Base-by-base conservation (phyloP, 2,888 invertebrate species). In the Anagyrus pseudococci region DNA sequence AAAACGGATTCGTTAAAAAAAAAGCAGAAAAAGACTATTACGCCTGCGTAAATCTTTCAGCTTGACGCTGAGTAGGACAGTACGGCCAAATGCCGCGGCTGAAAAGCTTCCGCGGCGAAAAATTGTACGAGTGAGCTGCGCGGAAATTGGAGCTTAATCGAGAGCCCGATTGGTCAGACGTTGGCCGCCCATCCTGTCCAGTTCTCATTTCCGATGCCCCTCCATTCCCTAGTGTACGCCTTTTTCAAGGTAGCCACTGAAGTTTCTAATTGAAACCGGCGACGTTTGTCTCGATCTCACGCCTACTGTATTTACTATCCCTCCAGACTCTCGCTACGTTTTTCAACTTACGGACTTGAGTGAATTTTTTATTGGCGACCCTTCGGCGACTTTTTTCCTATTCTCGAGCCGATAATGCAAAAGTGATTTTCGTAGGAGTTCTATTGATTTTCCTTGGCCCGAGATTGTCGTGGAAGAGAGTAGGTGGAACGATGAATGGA, bases 181-280 rank as follows among this genome's bases (percentile, higher is more conserved):
- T 10, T 15, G 19, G 15, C 22, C 37, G 23, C 22, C 2, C 23
- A 15, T 19, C 26, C 13, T 19, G n/a, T 29, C 54, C 61, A 25
- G 26, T 19, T 37, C 46, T 50, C 29, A 50, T 61, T 61, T 61
- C 55, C 61, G 29, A 17, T 8, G 3, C 33, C 13, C 29, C 56
- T 61, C 55, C 61, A 23, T n/a, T 8, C 2, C 33, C 13, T 10
- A 2, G 17, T 25, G 26, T 17, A n/a, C 29, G 17, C 33, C 54
- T 49, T 61, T 49, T 29, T 23, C 61, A 61, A 61, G 61, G 56
- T 44, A 44, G 33, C 53, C 37, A n/a, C 7, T 2, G 40, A 4
- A 23, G n/a, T 20, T 15, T 20, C 50, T 61, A 61, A 61, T 61
- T 61, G 44, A 29, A 56, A 61, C 61, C 61, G 61, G 61, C 61